Percentiles rank a stretch among this genome's conserved stretches.
phyloP scores from a whole-genome alignment of 2,888 invertebrate species.

The Salpingus planirostris region DNA sequence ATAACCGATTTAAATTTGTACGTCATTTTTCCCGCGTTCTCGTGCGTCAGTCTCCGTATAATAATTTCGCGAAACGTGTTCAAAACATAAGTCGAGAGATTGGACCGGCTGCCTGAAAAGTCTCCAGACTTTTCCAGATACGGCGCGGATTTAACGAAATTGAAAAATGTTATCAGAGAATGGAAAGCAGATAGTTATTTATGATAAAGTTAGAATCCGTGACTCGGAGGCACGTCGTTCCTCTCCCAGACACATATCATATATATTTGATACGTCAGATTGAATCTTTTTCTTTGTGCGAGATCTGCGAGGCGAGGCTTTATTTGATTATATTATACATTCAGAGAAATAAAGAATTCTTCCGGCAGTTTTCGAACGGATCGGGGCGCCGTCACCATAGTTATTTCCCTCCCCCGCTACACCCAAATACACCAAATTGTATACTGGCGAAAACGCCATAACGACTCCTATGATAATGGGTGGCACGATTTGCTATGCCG shows the following conservation, averaged over 20 bases:
- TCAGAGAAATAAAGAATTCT: slow-evolving; percentile 13
- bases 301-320: slow-evolving; percentile 20
- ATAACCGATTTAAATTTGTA: no score
- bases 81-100: no score
- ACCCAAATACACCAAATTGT: no score
- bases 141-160: slow-evolving; percentile 15
- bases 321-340: slow-evolving; percentile 24
- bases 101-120: no score
- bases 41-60: no score
- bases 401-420: slow-evolving; percentile 18
- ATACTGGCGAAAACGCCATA: no score
- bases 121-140: no score
- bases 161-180: slow-evolving; percentile 24
- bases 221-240: slow-evolving; percentile 19
- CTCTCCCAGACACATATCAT: slow-evolving; percentile 19
- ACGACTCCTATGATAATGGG: no score
- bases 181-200: slow-evolving; percentile 25
- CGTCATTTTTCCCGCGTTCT: no score
- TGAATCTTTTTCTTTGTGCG: slow-evolving; percentile 25
- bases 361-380: slow-evolving; percentile 3
- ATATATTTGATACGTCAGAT: slow-evolving; percentile 25
- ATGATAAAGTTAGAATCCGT: slow-evolving; percentile 24
- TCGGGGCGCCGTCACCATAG: slow-evolving; percentile 1
- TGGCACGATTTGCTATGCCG: no score
- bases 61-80: no score